phyloP scores from a whole-genome alignment of 2,113 vertebrate species.

The Brachyhypopomus occidentalis region DNA sequence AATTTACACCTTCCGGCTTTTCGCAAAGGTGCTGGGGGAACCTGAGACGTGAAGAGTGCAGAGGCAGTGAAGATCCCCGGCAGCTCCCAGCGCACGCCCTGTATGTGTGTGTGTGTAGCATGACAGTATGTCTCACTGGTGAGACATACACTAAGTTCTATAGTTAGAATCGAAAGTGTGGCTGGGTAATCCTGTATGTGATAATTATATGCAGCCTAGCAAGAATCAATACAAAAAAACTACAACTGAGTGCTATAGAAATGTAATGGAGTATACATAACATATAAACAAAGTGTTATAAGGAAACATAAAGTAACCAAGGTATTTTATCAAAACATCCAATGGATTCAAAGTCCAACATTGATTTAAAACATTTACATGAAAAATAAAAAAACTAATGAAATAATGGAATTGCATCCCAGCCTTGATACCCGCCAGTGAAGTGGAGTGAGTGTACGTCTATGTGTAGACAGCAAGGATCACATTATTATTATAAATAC shows the following conservation, averaged over 20 bases:
- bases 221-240: too few species aligned
- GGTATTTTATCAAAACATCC: too few species aligned
- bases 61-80: background rate
- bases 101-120: background rate
- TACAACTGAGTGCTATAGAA: too few species aligned
- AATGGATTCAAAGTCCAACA: too few species aligned
- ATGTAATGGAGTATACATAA: too few species aligned
- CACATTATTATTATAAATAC: too few species aligned
- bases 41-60: constrained; percentile 16
- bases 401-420: too few species aligned
- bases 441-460: background rate
- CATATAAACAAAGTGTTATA: too few species aligned
- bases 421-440: background rate
- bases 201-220: background rate
- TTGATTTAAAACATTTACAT: too few species aligned
- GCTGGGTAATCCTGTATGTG: background rate
- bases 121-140: background rate
- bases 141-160: background rate
- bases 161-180: background rate
- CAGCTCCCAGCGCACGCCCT: constrained; percentile 10
- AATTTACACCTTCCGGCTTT: constrained; percentile 42
- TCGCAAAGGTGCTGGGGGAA: background rate
- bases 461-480: background rate
- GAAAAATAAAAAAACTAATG: too few species aligned
- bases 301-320: too few species aligned